Conservation (phyloP, 2,888 invertebrate species). For the Eristalis tenax region DNA sequence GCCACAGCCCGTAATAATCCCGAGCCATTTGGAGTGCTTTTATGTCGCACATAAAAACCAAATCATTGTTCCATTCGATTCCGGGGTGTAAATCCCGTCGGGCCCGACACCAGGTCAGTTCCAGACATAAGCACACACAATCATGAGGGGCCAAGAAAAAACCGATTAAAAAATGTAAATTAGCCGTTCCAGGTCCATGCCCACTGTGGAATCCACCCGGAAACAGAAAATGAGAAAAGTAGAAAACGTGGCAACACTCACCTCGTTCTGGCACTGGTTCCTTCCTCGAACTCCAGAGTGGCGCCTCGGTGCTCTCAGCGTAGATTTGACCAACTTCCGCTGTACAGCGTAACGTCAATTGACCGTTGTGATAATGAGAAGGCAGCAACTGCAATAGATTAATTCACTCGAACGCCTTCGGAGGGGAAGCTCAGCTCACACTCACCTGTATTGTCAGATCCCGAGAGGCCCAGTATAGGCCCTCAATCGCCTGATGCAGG, state of each 20-base stretch:
- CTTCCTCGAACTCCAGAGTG: slow-evolving; percentile 74
- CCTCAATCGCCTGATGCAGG: slow-evolving; percentile 73
- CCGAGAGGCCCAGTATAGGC: slow-evolving; percentile 74
- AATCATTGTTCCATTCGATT: slow-evolving; percentile 57
- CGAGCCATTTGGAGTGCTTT: slow-evolving; percentile 34
- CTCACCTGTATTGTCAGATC: slow-evolving; percentile 75
- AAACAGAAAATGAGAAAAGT: neutral
- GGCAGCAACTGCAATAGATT: slow-evolving; percentile 73
- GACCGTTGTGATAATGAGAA: slow-evolving; percentile 74
- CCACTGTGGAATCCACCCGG: neutral
- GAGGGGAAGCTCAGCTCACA: neutral
- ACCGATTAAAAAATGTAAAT: slow-evolving; percentile 71
- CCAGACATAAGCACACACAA: neutral
- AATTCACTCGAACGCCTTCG: neutral
- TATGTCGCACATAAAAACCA: slow-evolving; percentile 57
- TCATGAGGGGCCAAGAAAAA: slow-evolving; percentile 1
- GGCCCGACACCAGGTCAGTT: slow-evolving; percentile 8
- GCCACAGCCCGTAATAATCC: slow-evolving; percentile 24
- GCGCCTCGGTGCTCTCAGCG: slow-evolving; percentile 74
- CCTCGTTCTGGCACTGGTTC: slow-evolving; percentile 76
- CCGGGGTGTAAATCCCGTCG: slow-evolving; percentile 37
- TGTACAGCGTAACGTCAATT: slow-evolving; percentile 74
- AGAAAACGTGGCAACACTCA: slow-evolving; percentile 49
- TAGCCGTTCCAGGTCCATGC: slow-evolving; percentile 59
- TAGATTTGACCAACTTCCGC: slow-evolving; percentile 74